Base-by-base conservation (phyloP, 2,797 vertebrate species). In the Tokudaia tokunoshimensis region DNA sequence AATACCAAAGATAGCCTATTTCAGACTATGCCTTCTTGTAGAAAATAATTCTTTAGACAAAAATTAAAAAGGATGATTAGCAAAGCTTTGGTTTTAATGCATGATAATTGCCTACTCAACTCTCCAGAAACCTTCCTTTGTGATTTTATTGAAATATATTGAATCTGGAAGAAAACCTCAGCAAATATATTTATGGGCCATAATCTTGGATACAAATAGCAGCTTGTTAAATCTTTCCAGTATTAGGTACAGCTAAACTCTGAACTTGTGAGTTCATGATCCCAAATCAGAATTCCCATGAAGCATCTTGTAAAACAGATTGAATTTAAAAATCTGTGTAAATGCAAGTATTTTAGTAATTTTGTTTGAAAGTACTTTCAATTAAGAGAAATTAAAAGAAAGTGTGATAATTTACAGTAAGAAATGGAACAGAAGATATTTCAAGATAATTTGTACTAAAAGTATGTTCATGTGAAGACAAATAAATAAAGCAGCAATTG, bases 91-190 rank as follows among this genome's bases (percentile, higher is more conserved):
- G 37, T 47, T n/a, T 83, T 81, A 31, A 41, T 74, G 37, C 24
- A 24, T 13, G n/a, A 0, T 92, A 90, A 96, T 55, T 84, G 34
- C 82, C 13, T 17, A 82, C 11, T 90, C 26, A 72, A 34, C 47
- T 78, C 52, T 89, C 15, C 6, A 34, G 84, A 5, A 82, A 95
- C 26, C 86, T 91, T 31, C 15, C 22, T 76, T 94, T 94, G 65
- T 44, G 67, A 70, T 92, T 91, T 78, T 91, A 50, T 91, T 85
- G 81, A 89, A 59, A 67, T 85, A 86, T 15, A 92, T 94, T 91
- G 96, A 94, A 86, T 89, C 0, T 44, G 59, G 52, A 89, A 81
- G 37, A 74, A 84, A 94, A 50, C 29, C 15, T 89, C 74, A 26
- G 0, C 74, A 2, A 12, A 1, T 55, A 29, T 88, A 74, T 41